Conservation (phyloP, 1,140 invertebrate species). For the Brachionus angularis region DNA sequence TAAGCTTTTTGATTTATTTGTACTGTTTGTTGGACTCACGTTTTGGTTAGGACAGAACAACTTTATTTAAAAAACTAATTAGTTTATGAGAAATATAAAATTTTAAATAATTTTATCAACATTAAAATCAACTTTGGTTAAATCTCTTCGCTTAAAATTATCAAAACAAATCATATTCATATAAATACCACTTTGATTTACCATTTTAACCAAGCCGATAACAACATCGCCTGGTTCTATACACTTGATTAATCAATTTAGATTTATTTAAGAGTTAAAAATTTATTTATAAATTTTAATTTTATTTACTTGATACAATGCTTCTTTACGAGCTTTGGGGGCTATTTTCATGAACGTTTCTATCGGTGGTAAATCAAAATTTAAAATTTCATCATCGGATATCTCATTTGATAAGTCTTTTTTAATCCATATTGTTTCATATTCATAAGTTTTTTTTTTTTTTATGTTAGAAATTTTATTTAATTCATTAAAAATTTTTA, state of each 20-base stretch:
- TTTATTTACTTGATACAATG: neutral
- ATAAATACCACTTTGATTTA: neutral
- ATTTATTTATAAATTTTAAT: neutral
- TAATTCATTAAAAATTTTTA: too few species aligned
- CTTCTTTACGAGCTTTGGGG: neutral
- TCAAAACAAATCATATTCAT: conserved; percentile 5
- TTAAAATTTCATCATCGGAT: neutral
- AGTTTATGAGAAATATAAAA: neutral
- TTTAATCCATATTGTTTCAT: neutral
- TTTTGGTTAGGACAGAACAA: neutral
- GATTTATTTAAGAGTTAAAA: neutral
- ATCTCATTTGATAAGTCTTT: neutral
- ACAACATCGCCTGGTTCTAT: neutral
- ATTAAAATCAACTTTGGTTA: neutral
- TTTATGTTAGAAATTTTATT: too few species aligned
- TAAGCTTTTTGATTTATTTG: too few species aligned
- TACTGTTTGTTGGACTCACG: too few species aligned
- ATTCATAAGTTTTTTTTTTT: too few species aligned
- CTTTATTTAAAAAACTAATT: neutral
- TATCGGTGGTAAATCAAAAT: neutral
- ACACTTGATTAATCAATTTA: neutral
- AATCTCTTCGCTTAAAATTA: neutral
- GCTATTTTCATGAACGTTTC: neutral
- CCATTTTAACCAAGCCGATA: neutral
- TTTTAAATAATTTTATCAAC: neutral